Evolutionary conservation across 2,888 invertebrate genomes (phyloP), one percentile per base, ranked within the genome.

Genomic region (Spicauda simplicius): DNA sequence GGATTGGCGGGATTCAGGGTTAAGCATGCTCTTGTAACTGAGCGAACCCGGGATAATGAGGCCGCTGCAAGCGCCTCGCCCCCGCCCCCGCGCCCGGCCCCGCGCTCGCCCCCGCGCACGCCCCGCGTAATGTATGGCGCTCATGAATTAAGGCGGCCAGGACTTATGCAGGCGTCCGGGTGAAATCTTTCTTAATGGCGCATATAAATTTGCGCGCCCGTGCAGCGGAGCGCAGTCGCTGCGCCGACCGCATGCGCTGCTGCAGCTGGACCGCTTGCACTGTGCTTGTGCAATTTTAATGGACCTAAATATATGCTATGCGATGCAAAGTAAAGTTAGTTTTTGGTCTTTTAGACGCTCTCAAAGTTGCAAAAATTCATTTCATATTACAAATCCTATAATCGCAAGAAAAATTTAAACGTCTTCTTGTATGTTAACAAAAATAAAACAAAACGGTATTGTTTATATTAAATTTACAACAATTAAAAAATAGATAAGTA

Each of bases 131-230:
- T 25, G 33, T 64, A 64, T 64, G 57, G 33, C 14, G 50, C n/a
- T 57, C 64, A 64, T 64, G 64, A 33, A 64, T 64, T 50, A 64
- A 57, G 56, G 56, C 37, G 64, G 56, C 33, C 59, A 57, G 50
- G 56, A 64, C 19, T 57, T 33, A 57, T 57, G 57, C 64, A 64
- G 50, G 56, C 62, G 62, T 63, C 55, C 63, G 63, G 56, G 20
- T 50, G 64, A 57, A 64, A 48, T 33, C 56, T 57, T 56, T 50
- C 41, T 64, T 64, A 64, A 64, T 64, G 33, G 56, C 33, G 64
- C 64, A 57, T 57, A 64, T 64, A 64, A 64, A 64, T 64, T n/a
- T 56, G 56, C 19, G 19, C 50, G 50, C 50, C 10, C 6, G 45
- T 63, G 63, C 63, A 50, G 48, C 56, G 45, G 45, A 18, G 50